phyloP scores from a whole-genome alignment of 2,797 vertebrate genomes.

The Sebastes baramenuke region DNA sequence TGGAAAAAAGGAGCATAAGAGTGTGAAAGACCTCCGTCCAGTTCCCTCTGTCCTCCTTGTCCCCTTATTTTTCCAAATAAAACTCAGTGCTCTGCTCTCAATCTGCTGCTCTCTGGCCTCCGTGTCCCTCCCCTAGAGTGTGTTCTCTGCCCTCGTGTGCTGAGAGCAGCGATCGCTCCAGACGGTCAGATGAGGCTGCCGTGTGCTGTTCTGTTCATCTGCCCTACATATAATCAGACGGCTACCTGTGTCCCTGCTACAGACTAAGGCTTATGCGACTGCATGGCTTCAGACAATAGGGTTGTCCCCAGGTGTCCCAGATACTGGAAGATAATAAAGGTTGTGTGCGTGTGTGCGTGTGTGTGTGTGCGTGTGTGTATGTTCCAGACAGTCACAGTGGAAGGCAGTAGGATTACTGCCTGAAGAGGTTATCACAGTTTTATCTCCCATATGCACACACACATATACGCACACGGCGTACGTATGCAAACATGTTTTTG shows the following conservation, averaged over 20 bases:
- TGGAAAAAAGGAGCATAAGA: constrained; percentile 40
- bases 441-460: neutral
- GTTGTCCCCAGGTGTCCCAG: constrained; percentile 52
- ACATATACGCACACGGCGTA: neutral
- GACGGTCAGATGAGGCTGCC: constrained; percentile 62
- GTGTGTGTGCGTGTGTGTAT: neutral
- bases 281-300: constrained; percentile 44
- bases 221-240: constrained; percentile 42
- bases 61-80: neutral
- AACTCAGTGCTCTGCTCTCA: neutral
- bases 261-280: constrained; percentile 35
- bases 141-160: constrained; percentile 24
- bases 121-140: constrained; percentile 5
- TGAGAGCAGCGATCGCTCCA: constrained; percentile 23
- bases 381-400: constrained; percentile 48
- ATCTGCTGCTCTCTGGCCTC: constrained; percentile 5
- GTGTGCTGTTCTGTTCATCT: constrained; percentile 34
- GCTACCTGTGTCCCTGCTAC: constrained; percentile 29
- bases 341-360: constrained; percentile 30
- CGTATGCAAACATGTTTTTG: neutral
- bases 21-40: constrained; percentile 32
- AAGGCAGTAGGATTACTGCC: constrained; percentile 42
- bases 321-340: constrained; percentile 47
- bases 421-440: constrained; percentile 38
- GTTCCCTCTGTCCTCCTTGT: neutral